Evolutionary conservation across 1,140 invertebrate species (phyloP).

Genomic region (Idris sp.): DNA sequence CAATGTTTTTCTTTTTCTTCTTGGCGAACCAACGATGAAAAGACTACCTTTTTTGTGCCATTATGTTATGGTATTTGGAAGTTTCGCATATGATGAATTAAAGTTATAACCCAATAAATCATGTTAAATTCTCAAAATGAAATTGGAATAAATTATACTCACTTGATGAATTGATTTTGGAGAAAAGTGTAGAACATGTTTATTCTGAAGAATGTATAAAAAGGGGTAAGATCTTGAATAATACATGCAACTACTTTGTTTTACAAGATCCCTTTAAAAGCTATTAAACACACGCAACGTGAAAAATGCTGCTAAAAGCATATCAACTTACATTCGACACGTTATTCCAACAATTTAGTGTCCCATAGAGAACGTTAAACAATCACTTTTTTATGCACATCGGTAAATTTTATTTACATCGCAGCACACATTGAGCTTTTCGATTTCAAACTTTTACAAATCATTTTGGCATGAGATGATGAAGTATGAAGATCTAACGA

Average conservation of each 20-base stretch:
- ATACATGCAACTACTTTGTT: neutral
- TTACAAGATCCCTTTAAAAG: neutral
- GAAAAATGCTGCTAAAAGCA: neutral
- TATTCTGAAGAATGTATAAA: too few species aligned
- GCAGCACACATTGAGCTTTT: slow-evolving; percentile 7
- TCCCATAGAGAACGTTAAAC: neutral
- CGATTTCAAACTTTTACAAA: slow-evolving; percentile 12
- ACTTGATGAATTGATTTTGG: too few species aligned
- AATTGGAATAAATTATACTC: too few species aligned
- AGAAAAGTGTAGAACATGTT: too few species aligned
- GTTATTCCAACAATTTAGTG: slow-evolving; percentile 1
- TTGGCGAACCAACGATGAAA: slow-evolving; percentile 30
- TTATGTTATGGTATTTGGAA: slow-evolving; percentile 44
- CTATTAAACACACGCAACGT: neutral
- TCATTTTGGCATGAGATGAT: neutral
- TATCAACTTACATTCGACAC: neutral
- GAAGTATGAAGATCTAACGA: neutral
- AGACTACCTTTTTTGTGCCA: slow-evolving; percentile 30
- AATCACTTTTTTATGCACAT: slow-evolving; percentile 5
- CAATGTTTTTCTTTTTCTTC: slow-evolving; percentile 28
- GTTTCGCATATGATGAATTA: slow-evolving; percentile 28
- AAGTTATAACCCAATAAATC: slow-evolving; percentile 35
- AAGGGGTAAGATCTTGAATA: too few species aligned
- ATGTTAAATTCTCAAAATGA: neutral
- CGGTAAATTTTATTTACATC: slow-evolving; percentile 4